Evolutionary conservation across 2,888 invertebrate genomes (phyloP).

Genomic region (Scaptomyza parva): DNA sequence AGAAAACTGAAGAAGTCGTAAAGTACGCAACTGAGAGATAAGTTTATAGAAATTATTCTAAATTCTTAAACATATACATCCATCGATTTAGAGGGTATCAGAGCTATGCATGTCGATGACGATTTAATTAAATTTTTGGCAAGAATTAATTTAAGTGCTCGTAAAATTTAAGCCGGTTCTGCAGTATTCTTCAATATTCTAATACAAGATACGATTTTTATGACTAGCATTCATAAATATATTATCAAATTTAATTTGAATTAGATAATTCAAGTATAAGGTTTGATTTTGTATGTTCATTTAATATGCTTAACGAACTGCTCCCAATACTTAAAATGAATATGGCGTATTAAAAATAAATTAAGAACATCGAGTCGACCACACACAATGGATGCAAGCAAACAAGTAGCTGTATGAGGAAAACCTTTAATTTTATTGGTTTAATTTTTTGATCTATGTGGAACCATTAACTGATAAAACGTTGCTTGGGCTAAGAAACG

Average conservation of each 20-base stretch:
- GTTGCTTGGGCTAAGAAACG: slow-evolving; percentile 12
- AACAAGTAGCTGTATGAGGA: slow-evolving; percentile 35
- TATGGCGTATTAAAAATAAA: slow-evolving; percentile 40
- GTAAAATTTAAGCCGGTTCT: slow-evolving; percentile 56
- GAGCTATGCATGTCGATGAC: slow-evolving; percentile 64
- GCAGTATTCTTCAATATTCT: slow-evolving; percentile 21
- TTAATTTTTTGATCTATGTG: slow-evolving; percentile 72
- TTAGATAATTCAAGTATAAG: slow-evolving; percentile 59
- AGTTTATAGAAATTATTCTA: not conserved
- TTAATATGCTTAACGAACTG: slow-evolving; percentile 61
- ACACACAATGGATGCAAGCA: slow-evolving; percentile 48
- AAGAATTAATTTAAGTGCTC: slow-evolving; percentile 52
- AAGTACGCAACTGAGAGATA: slow-evolving; percentile 9
- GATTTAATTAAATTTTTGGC: slow-evolving; percentile 44
- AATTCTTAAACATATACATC: no score
- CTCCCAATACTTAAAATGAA: slow-evolving; percentile 29
- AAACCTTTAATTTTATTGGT: slow-evolving; percentile 54
- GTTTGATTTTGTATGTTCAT: slow-evolving; percentile 47
- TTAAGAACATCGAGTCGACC: slow-evolving; percentile 41
- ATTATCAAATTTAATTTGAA: slow-evolving; percentile 69
- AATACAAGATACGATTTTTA: slow-evolving; percentile 38
- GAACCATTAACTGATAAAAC: slow-evolving; percentile 67
- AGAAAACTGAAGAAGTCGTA: not conserved
- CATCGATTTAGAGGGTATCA: slow-evolving; percentile 10
- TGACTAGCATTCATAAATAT: slow-evolving; percentile 57